Percentiles rank a stretch among this genome's conserved stretches.
These are phyloP conservation scores for Zosterops japonicus DNA, from an alignment of 2,113 vertebrate species.

Conservation along the genomic window DNA sequence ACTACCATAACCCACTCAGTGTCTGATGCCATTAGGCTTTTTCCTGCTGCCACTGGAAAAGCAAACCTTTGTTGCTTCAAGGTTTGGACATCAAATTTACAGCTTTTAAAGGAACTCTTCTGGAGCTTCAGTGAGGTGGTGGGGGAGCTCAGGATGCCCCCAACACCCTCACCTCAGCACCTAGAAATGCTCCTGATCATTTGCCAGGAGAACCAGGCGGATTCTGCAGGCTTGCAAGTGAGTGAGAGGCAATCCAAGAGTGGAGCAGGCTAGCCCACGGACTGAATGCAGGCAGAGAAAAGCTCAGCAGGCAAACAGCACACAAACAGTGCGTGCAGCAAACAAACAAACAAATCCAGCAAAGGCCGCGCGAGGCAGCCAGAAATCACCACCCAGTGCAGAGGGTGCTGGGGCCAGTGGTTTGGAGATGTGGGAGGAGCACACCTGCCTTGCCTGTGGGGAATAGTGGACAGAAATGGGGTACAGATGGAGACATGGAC, in stretches of 20 bases:
- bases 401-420: background rate
- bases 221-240: background rate
- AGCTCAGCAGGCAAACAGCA: constrained; percentile 63
- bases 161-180: background rate
- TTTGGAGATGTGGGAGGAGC: background rate
- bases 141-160: background rate
- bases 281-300: constrained; percentile 12
- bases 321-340: fast-evolving
- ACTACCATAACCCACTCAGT: background rate
- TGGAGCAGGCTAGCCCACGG: background rate
- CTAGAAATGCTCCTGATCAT: fast-evolving
- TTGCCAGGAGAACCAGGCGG: background rate
- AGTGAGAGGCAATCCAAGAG: background rate
- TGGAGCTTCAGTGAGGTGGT: background rate
- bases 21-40: background rate
- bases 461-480: background rate
- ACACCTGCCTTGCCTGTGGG: background rate
- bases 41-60: background rate
- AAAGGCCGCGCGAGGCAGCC: background rate
- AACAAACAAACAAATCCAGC: constrained; percentile 60
- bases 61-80: background rate
- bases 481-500: background rate
- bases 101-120: background rate
- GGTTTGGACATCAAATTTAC: background rate
- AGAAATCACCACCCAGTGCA: background rate